These are phyloP conservation scores for Scrobipalpa costella DNA, from an alignment of 2,888 invertebrate species.

Conservation along the genomic window DNA sequence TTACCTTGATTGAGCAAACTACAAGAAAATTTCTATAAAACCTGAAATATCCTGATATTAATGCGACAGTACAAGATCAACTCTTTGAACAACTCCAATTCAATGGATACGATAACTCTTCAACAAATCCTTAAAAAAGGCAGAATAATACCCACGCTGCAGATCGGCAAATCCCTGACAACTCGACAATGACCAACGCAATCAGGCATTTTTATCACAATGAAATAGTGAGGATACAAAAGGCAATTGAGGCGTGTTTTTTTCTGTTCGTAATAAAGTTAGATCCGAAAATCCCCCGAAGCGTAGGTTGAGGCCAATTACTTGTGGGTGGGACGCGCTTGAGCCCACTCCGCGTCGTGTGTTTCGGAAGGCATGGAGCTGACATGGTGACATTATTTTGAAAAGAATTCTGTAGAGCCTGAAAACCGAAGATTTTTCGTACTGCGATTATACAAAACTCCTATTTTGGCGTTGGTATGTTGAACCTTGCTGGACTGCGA, in stretches of 20 bases:
- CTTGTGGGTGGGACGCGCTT: conserved; percentile 53
- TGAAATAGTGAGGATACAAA: background rate
- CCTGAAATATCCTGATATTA: background rate
- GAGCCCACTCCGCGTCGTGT: conserved; percentile 32
- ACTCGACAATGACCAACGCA: background rate
- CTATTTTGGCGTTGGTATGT: too few species aligned
- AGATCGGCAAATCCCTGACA: background rate
- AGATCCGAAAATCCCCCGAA: conserved; percentile 71
- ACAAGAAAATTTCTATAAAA: too few species aligned
- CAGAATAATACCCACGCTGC: background rate
- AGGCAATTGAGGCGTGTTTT: conserved; percentile 19
- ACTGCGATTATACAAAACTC: too few species aligned
- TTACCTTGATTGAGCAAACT: too few species aligned
- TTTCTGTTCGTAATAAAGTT: conserved; percentile 52
- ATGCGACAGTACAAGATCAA: background rate
- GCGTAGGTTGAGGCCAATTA: conserved; percentile 64
- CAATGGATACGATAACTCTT: background rate
- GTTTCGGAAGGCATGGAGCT: conserved; percentile 31
- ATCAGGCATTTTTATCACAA: background rate
- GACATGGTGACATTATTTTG: background rate
- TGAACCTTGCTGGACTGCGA: too few species aligned
- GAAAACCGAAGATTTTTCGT: too few species aligned
- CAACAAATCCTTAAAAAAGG: background rate
- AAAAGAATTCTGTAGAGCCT: background rate
- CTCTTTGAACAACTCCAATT: conserved; percentile 2